Evolutionary conservation across 2,888 invertebrate species (phyloP).

Genomic region (Drosophila quinaria): DNA sequence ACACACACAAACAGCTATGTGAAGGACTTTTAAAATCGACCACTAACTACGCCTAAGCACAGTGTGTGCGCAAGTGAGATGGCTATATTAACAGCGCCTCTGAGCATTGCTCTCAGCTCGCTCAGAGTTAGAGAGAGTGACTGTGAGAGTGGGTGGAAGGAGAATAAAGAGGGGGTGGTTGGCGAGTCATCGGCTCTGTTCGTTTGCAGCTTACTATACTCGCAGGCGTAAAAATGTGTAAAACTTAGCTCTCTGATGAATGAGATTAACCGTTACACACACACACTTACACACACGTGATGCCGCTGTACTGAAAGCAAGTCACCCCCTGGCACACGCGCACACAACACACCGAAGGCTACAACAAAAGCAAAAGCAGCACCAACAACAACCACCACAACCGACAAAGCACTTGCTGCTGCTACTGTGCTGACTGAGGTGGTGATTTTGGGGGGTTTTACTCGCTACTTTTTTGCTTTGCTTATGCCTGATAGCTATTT

Average conservation of each 20-base stretch:
- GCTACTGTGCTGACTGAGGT: slow-evolving; percentile 43
- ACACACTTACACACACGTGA: slow-evolving; percentile 25
- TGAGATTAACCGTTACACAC: slow-evolving; percentile 78
- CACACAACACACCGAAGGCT: slow-evolving; percentile 24
- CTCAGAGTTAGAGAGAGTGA: slow-evolving; percentile 12
- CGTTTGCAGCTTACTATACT: slow-evolving; percentile 70
- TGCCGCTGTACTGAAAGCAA: slow-evolving; percentile 46
- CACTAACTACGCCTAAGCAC: slow-evolving; percentile 59
- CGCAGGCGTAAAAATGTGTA: slow-evolving; percentile 79
- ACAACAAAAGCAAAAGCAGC: slow-evolving; percentile 32
- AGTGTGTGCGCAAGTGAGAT: slow-evolving; percentile 46
- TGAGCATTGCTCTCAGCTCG: slow-evolving; percentile 27
- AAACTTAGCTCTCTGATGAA: slow-evolving; percentile 80
- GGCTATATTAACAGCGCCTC: slow-evolving; percentile 63
- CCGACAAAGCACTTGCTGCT: slow-evolving; percentile 71
- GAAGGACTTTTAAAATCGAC: slow-evolving; percentile 80
- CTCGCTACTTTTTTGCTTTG: slow-evolving; percentile 59
- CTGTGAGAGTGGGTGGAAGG: slow-evolving; percentile 3
- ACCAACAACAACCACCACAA: slow-evolving; percentile 44
- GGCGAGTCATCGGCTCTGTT: slow-evolving; percentile 50
- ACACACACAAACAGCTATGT: slow-evolving; percentile 41
- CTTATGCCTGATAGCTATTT: slow-evolving; percentile 34
- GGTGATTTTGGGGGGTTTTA: slow-evolving; percentile 24
- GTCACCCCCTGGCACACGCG: slow-evolving; percentile 69
- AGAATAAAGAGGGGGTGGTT: neutral